Evolutionary conservation across 2,797 vertebrate genomes (phyloP), one percentile per base, ranked within the genome.

Genomic region (Helostoma temminkii): DNA sequence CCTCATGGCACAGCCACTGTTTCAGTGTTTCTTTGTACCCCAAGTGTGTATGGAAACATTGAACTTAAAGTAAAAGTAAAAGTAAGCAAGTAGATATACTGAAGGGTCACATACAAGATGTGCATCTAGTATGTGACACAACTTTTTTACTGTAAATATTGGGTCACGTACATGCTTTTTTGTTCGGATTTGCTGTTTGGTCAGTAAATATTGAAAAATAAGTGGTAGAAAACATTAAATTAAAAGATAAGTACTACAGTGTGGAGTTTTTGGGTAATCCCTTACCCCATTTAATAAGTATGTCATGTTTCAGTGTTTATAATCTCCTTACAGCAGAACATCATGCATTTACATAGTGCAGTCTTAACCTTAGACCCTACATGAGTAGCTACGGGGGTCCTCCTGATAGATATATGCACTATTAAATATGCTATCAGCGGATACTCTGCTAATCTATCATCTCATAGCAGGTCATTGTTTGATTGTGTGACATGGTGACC

Each of bases 391-490:
- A 2, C 26, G 8, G 71, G 78, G 74, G 25, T 53, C 42, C 47
- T 34, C n/a, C 43, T 25, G n/a, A 56, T 71, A 52, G 15, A 7
- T 41, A n/a, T 26, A 61, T 56, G 56, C 21, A 6, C 62, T 34
- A 63, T 73, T 74, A 75, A 65, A 80, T 36, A 64, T 65, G 32
- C 32, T 60, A 54, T 52, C 49, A 24, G 30, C 42, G n/a, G 32
- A 32, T 19, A 47, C 45, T 34, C 30, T 39, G 28, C 34, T 75
- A 59, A 74, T 73, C 78, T 69, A 22, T 41, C 42, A 39, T 19
- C 22, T 24, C 58, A 21, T 19, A 69, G 48, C 65, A 66, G 81
- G 62, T 77, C 80, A 74, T 75, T 67, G 70, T 80, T 81, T 89
- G 80, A 87, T 82, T 73, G 74, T 73, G 74, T 76, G 62, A 66